Base-by-base conservation (phyloP, 2,113 vertebrate species). In the Semnornis frantzii region DNA sequence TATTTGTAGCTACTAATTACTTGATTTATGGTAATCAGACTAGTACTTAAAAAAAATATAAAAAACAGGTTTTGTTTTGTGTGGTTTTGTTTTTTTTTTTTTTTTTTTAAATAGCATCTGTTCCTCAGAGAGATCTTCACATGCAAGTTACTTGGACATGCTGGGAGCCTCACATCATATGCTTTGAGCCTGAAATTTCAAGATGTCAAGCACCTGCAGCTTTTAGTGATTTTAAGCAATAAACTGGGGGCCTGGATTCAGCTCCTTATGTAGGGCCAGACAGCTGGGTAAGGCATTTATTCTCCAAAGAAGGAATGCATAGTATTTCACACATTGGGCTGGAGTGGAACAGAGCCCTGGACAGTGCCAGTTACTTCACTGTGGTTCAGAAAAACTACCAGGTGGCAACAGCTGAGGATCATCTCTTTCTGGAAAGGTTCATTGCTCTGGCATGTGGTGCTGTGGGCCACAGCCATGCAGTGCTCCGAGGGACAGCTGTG, bases 401-500 rank as follows among this genome's bases (percentile, higher is more conserved):
- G 25, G 18, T 50, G 59, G 58, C 16, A 58, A 63, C 24, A 58
- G 50, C 23, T n/a, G 70, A 92, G 28, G 30, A 54, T 50, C 25
- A 58, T 13, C 24, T 34, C 90, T 75, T 83, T n/a, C 65, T 65
- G 10, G 8, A 52, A 37, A 39, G 30, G 81, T 90, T 55, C 50
- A 73, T 6, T 55, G 37, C 34, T 11, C 37, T 48, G 10, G 57
- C 23, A 9, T 16, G 11, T 1, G 8, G 30, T n/a, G 66, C 31
- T 17, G 46, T 19, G 5, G 6, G 39, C 42, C 7, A 8, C 28
- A 24, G 39, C 19, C 25, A 28, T 3, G 31, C 28, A 18, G 6
- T 2, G 5, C 12, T n/a, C 33, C 44, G 1, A 16, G 14, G 18
- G 3, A 33, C 7, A 69, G 50, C 81, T 30, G 0, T 0, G 57